phyloP scores from a whole-genome alignment of 92 coral and sea anemone genomes.

The Palythoa caribaeorum region DNA sequence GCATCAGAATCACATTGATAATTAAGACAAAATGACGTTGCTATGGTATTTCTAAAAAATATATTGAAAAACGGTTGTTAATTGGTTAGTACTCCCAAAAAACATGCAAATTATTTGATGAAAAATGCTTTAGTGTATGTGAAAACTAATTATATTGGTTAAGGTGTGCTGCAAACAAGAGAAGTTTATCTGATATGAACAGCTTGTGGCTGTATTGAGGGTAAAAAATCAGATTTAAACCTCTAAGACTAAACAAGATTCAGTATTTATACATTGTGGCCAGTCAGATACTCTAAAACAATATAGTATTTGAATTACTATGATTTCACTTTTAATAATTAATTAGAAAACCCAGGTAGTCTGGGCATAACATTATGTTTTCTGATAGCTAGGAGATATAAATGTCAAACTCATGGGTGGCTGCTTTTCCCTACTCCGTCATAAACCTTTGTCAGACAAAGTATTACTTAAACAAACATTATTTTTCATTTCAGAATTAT shows the following conservation, averaged over 20 bases:
- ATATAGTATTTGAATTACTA: slow-evolving; percentile 26
- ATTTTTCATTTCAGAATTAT: not conserved
- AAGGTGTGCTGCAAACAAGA: not conserved
- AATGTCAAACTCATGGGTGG: not conserved
- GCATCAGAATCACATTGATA: not conserved
- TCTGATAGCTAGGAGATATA: not conserved
- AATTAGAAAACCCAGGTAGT: not conserved
- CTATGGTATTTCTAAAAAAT: slow-evolving; percentile 27
- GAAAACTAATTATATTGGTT: slow-evolving; percentile 12
- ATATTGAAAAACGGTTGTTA: not conserved
- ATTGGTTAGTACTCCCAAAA: slow-evolving; percentile 13
- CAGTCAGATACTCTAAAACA: not conserved
- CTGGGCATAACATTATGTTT: not conserved
- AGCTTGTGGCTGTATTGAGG: not conserved
- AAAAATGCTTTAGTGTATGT: not conserved
- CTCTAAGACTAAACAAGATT: not conserved
- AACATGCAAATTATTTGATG: slow-evolving; percentile 24
- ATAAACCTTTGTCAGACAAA: slow-evolving; percentile 1
- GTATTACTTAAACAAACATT: not conserved
- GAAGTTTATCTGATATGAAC: not conserved
- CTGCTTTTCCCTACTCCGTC: slow-evolving; percentile 1
- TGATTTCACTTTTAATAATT: slow-evolving; percentile 8
- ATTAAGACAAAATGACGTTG: slow-evolving; percentile 29
- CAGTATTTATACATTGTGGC: not conserved
- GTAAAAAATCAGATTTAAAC: not conserved